Percentiles rank a stretch among this genome's conserved stretches.
Evolutionary conservation across 2,113 vertebrate genomes (phyloP).

Genomic region (Carollia perspicillata): DNA sequence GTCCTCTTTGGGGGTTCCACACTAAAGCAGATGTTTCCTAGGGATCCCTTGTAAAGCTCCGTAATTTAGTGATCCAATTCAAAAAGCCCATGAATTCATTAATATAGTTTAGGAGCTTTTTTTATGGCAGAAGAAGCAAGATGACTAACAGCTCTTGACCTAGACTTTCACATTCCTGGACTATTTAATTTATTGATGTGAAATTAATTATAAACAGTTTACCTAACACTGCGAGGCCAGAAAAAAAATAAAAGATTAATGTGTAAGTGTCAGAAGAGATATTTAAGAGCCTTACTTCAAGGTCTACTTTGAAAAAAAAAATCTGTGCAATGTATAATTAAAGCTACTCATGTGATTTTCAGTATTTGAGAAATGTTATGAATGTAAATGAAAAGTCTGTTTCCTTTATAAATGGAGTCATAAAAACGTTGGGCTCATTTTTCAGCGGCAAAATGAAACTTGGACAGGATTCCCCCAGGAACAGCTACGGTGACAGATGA

Average conservation of each 20-base stretch:
- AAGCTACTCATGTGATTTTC: constrained; percentile 63
- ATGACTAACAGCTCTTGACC: constrained; percentile 32
- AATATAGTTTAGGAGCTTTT: constrained; percentile 53
- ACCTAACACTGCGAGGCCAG: constrained; percentile 47
- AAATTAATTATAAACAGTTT: constrained; percentile 72
- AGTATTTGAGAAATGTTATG: constrained; percentile 53
- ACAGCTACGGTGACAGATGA: constrained; percentile 45
- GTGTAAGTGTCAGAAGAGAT: constrained; percentile 63
- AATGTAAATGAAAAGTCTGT: constrained; percentile 64
- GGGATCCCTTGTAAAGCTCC: background rate
- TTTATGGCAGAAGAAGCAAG: constrained; percentile 28
- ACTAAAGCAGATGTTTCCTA: background rate
- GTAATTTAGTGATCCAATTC: constrained; percentile 57
- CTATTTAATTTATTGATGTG: constrained; percentile 67
- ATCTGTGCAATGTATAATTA: constrained; percentile 63
- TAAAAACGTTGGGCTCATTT: constrained; percentile 45
- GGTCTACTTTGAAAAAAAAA: constrained; percentile 41
- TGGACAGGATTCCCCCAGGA: constrained; percentile 52
- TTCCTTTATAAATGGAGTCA: constrained; percentile 34
- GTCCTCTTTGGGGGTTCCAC: background rate
- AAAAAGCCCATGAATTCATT: constrained; percentile 66
- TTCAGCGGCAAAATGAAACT: constrained; percentile 27
- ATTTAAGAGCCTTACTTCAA: constrained; percentile 57
- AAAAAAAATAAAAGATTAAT: constrained; percentile 53
- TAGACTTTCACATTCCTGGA: constrained; percentile 30